Base-by-base conservation (phyloP, 2,113 vertebrate species). In the Balaeniceps rex region DNA sequence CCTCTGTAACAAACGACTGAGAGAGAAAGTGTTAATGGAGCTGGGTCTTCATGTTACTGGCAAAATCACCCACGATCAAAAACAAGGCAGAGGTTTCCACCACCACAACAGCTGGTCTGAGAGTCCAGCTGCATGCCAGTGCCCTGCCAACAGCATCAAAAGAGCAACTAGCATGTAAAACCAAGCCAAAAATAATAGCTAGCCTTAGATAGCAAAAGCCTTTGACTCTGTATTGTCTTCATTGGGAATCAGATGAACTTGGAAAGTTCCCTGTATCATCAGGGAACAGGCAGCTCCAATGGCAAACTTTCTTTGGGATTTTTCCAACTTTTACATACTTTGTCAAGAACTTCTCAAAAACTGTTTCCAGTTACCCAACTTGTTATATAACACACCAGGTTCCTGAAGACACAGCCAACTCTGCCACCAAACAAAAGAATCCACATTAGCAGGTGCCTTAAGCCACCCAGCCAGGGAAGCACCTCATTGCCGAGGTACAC, bases 401-500 rank as follows among this genome's bases (percentile, higher is more conserved):
- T 93, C 65, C 38, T 40, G 24, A 55, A 71, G 58, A 68, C 1
- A 0, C 46, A 78, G 83, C 58, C 4, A 14, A 83, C 31, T 63
- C 31, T 63, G 52, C 47, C 57, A 90, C 10, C 1, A 0, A 61
- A 52, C 33, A 58, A 5, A 89, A 68, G 54, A 68, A 61, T 38
- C 47, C 55, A 16, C 74, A 14, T 28, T 7, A 71, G 79, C 33
- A 52, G 40, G 55, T n/a, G 49, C 34, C 76, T 34, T 28, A 36
- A 33, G 47, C n/a, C 65, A n/a, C n/a, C 16, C 78, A 51, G 78
- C 25, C 71, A 19, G 42, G 47, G 36, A 63, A 79, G 25, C 1
- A 1, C 52, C 52, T 77, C n/a, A 11, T 2, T 24, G 40, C 23
- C 0, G 0, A 72, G 64, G 82, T 12, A 25, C 51, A 4, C 1